Evolutionary conservation across 2,888 invertebrate species (phyloP).

Genomic region (Mimas tiliae): DNA sequence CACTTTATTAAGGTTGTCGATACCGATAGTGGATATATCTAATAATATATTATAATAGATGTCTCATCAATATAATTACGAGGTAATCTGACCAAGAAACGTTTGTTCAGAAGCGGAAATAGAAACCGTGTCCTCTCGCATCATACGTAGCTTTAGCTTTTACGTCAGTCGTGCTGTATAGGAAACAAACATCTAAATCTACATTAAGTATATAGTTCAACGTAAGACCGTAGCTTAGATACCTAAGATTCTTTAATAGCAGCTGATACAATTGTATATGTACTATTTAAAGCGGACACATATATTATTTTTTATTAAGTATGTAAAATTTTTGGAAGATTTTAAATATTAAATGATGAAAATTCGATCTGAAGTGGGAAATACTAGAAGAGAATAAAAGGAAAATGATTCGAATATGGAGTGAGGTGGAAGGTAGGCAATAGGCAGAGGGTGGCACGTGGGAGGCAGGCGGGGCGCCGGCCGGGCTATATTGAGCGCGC

Average conservation of each 20-base stretch:
- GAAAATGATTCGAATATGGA: slow-evolving; percentile 53
- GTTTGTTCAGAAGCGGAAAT: too few relatives aligned
- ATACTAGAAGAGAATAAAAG: slow-evolving; percentile 58
- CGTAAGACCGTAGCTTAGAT: too few relatives aligned
- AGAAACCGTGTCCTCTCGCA: neutral
- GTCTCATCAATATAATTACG: too few relatives aligned
- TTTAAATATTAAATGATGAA: slow-evolving; percentile 23
- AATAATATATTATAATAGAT: too few relatives aligned
- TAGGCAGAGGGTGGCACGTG: slow-evolving; percentile 42
- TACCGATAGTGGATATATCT: too few relatives aligned
- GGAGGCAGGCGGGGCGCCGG: slow-evolving; percentile 49
- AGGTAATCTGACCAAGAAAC: too few relatives aligned
- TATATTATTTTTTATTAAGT: too few relatives aligned
- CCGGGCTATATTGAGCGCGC: slow-evolving; percentile 81
- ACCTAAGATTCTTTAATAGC: too few relatives aligned
- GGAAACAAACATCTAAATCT: neutral
- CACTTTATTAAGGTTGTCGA: too few relatives aligned
- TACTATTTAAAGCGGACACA: too few relatives aligned
- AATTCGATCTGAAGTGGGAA: slow-evolving; percentile 41
- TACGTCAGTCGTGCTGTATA: slow-evolving; percentile 20
- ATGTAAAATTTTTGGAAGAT: neutral
- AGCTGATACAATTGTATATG: too few relatives aligned
- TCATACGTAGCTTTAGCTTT: slow-evolving; percentile 14
- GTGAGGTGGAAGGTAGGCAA: slow-evolving; percentile 44
- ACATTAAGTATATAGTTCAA: neutral